These are phyloP conservation scores for Heterotilapia buettikoferi DNA, from an alignment of 2,113 vertebrate species.

Conservation along the genomic window DNA sequence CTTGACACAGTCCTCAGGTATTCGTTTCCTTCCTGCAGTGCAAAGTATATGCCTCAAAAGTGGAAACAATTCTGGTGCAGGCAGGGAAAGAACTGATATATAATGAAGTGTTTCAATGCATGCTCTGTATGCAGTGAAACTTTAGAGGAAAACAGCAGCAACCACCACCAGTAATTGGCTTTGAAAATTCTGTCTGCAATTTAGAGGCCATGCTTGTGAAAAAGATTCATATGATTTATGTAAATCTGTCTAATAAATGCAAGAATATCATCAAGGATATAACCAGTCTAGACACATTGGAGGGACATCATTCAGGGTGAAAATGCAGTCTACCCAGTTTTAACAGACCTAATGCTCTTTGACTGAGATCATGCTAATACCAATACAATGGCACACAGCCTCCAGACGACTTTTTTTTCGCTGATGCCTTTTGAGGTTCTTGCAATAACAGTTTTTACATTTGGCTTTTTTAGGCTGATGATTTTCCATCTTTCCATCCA, in stretches of 20 bases:
- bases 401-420: background rate
- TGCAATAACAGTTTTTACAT: background rate
- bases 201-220: background rate
- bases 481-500: background rate
- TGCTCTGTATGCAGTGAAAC: background rate
- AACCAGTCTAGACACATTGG: background rate
- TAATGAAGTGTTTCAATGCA: background rate
- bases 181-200: background rate
- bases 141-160: background rate
- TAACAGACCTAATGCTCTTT: background rate
- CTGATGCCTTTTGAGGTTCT: background rate
- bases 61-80: background rate
- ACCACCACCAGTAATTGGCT: background rate
- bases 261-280: background rate
- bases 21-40: background rate
- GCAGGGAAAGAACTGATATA: background rate
- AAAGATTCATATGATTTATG: background rate
- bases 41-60: background rate
- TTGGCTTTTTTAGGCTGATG: background rate
- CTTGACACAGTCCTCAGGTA: background rate
- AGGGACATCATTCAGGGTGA: background rate
- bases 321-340: background rate
- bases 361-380: background rate
- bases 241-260: background rate
- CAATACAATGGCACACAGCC: background rate